Base-by-base conservation (phyloP, 2,113 vertebrate genomes). In the Ursus arctos region DNA sequence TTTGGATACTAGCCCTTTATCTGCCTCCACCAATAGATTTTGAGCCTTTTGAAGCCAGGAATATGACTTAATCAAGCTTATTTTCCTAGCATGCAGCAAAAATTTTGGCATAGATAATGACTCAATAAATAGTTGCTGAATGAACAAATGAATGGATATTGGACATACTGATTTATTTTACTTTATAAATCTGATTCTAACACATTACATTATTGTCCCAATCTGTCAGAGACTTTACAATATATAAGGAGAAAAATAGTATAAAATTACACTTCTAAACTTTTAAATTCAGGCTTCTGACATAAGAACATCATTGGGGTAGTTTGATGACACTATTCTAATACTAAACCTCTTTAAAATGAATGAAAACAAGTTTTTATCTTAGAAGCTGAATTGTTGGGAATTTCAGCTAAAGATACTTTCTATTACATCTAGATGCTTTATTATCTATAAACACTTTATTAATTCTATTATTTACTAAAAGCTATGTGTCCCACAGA, bases 331-430 rank as follows among this genome's bases (percentile, higher is more conserved):
- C 67, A 86, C 6, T 63, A 0, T 96, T 84, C 13, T 92, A 65
- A 79, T 61, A 69, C 72, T 91, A 82, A 55, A 84, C 74, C 69
- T 93, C 24, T 93, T 94, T 94, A 88, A 31, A 40, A 84, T 63
- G 71, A 93, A 92, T 84, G 61, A 90, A 96, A 95, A 69, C 24
- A 91, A 96, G 91, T 69, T 95, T 92, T 81, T 84, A 80, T 63
- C 57, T 92, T 76, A 49, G 82, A 61, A 94, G 7, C 4, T 63
- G 51, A 91, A 91, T 81, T 85, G 33, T 77, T 93, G 88, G 72
- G 33, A 77, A 90, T 81, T 91, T 91, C 55, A 71, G 12, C 21
- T 93, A 57, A 81, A 95, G 49, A 63, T 69, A 2, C 19, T 98
- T 96, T 89, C 51, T 86, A 11, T 67, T 77, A 77, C 7, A 49